Conservation (phyloP, 37 sponge, comb jelly and placozoan genomes). For the Oscarella lobularis region DNA sequence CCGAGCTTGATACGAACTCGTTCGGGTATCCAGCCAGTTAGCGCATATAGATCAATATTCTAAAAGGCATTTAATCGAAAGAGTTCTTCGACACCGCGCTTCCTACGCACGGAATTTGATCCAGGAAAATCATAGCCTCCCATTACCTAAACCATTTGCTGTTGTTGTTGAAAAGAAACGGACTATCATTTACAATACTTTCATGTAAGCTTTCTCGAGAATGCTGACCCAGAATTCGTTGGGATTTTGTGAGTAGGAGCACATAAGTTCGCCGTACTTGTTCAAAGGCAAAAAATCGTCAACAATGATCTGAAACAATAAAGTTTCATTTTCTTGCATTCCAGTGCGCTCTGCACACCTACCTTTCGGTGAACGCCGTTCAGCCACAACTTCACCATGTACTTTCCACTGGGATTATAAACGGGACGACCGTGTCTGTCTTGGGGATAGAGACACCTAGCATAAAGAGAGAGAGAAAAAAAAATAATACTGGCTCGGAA, state of each 20-base stretch:
- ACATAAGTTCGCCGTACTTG: constrained; percentile 58
- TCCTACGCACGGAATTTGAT: constrained; percentile 69
- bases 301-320: constrained; percentile 54
- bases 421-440: constrained; percentile 76
- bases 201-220: constrained; percentile 97
- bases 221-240: constrained; percentile 97
- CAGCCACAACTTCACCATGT: constrained; percentile 63
- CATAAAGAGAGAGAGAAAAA: neutral
- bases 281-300: constrained; percentile 87
- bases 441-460: constrained; percentile 75
- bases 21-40: constrained; percentile 99
- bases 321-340: neutral
- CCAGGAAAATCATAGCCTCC: constrained; percentile 99
- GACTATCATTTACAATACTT: constrained; percentile 28
- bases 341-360: neutral
- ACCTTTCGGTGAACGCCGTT: constrained; percentile 88
- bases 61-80: constrained; percentile 2
- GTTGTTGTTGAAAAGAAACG: neutral
- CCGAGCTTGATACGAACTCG: constrained; percentile 43
- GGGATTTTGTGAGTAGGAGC: constrained; percentile 73
- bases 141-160: constrained; percentile 65
- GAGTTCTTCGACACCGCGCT: neutral
- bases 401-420: constrained; percentile 84
- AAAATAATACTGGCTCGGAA: neutral
- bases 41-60: constrained; percentile 95